Evolutionary conservation across 2,797 vertebrate species (phyloP).

Genomic region (Sciurus vulgaris): DNA sequence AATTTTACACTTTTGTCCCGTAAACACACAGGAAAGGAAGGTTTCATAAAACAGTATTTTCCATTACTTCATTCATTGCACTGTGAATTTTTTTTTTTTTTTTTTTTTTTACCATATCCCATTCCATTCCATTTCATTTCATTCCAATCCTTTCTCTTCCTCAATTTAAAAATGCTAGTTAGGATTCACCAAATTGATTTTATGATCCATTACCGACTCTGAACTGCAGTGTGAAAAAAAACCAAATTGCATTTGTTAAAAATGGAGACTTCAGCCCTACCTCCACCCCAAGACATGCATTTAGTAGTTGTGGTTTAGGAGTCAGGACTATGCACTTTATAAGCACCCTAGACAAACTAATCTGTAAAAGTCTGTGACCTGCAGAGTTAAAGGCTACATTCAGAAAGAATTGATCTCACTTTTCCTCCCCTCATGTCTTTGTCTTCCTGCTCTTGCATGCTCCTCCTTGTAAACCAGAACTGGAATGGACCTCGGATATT

Average conservation of each 20-base stretch:
- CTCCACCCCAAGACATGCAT: not conserved
- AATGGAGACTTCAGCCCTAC: not conserved
- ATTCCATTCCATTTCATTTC: not conserved
- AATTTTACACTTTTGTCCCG: not conserved
- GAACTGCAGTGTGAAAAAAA: not conserved
- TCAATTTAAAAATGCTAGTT: constrained; percentile 31
- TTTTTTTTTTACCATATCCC: not conserved
- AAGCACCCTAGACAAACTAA: not conserved
- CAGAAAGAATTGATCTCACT: not conserved
- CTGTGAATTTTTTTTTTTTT: not conserved
- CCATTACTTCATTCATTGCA: not conserved
- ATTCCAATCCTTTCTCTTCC: not conserved
- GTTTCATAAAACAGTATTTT: not conserved
- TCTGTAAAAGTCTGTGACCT: not conserved
- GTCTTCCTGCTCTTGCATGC: not conserved
- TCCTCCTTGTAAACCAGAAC: not conserved
- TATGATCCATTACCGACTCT: not conserved
- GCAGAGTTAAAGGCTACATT: not conserved
- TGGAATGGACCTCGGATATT: not conserved
- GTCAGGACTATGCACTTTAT: not conserved
- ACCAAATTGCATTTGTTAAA: not conserved
- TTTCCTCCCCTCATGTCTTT: not conserved
- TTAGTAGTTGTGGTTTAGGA: not conserved
- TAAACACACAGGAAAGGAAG: not conserved
- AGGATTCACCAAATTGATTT: not conserved